These are phyloP conservation scores for Helostoma temminkii DNA, from an alignment of 2,797 vertebrate species.

Conservation along the genomic window DNA sequence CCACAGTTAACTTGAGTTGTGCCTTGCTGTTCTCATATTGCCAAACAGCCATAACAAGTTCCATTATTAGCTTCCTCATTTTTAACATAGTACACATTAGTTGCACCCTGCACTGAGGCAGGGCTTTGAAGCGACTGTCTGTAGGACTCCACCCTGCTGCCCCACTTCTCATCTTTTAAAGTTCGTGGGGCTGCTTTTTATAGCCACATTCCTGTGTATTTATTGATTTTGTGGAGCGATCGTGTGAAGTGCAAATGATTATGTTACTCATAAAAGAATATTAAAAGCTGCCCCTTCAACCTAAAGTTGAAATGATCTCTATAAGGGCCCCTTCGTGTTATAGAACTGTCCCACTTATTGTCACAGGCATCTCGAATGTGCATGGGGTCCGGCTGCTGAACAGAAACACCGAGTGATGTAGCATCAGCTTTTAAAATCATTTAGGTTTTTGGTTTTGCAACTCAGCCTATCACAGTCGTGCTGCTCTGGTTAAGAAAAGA, in stretches of 20 bases:
- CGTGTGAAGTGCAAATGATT: slow-evolving; percentile 28
- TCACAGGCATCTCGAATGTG: slow-evolving; percentile 1
- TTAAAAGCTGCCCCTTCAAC: neutral
- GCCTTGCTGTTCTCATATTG: slow-evolving; percentile 20
- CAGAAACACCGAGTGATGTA: neutral
- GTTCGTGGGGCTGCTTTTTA: slow-evolving; percentile 48
- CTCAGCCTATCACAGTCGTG: slow-evolving; percentile 3
- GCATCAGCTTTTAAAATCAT: neutral
- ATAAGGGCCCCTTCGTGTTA: slow-evolving; percentile 3
- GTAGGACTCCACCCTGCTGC: slow-evolving; percentile 55
- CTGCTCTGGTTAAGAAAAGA: neutral
- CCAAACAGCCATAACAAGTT: slow-evolving; percentile 24
- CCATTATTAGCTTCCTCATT: slow-evolving; percentile 27
- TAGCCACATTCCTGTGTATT: slow-evolving; percentile 32
- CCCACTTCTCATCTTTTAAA: slow-evolving; percentile 41
- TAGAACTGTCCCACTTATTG: neutral
- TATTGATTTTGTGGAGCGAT: slow-evolving; percentile 31
- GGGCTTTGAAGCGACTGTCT: slow-evolving; percentile 56
- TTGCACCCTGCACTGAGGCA: slow-evolving; percentile 24
- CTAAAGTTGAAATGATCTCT: slow-evolving; percentile 4
- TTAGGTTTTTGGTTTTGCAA: slow-evolving; percentile 9
- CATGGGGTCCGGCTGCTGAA: neutral
- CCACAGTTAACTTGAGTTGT: neutral
- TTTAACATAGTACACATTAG: slow-evolving; percentile 21
- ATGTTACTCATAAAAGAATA: slow-evolving; percentile 30